Conservation (phyloP, 2,888 invertebrate genomes). For the Apamea epomidion region DNA sequence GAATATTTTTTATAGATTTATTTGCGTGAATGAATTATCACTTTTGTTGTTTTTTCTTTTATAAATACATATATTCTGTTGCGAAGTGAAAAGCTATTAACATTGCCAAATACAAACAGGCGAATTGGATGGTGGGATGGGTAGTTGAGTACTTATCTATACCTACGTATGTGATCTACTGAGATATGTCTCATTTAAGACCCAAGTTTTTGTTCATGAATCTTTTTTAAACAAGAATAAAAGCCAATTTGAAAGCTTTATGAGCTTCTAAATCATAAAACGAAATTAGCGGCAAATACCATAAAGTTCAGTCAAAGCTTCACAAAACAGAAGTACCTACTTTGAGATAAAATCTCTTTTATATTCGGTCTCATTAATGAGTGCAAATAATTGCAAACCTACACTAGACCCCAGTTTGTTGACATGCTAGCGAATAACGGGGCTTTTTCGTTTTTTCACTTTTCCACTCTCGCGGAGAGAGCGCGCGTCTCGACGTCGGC, state of each 20-base stretch:
- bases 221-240: background rate
- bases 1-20: conserved; percentile 73
- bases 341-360: conserved; percentile 67
- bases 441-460: conserved; percentile 69
- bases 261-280: conserved; percentile 2
- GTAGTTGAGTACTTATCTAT: background rate
- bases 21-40: conserved; percentile 58
- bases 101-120: conserved; percentile 22
- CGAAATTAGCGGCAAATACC: conserved; percentile 8
- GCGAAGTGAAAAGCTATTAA: conserved; percentile 25
- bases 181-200: background rate
- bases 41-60: conserved; percentile 39
- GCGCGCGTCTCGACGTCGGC: conserved; percentile 73
- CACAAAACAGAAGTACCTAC: background rate
- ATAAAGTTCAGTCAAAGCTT: conserved; percentile 5
- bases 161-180: background rate
- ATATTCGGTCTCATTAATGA: conserved; percentile 75
- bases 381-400: conserved; percentile 73
- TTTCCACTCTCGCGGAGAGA: conserved; percentile 67
- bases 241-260: conserved; percentile 2
- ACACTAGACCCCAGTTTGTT: conserved; percentile 73
- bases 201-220: background rate
- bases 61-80: conserved; percentile 41
- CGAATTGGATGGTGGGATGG: background rate
- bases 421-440: conserved; percentile 71